Evolutionary conservation across 2,797 vertebrate genomes (phyloP), one percentile per base, ranked within the genome.

Genomic region (Gadopsis bispinosus): DNA sequence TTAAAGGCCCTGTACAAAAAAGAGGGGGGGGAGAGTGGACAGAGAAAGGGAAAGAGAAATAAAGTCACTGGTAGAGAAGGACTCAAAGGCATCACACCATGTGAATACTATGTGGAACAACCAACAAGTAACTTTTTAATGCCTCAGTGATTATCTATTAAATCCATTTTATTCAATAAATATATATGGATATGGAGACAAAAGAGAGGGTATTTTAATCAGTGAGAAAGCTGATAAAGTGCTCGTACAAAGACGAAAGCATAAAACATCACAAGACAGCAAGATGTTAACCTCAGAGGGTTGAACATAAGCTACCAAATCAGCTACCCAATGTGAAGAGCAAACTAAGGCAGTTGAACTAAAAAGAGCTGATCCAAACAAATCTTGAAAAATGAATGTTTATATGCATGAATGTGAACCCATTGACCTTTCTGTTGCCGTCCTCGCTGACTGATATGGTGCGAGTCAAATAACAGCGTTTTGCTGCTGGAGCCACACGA

Each of bases 371-470:
- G 59, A 86, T 79, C 61, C n/a, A 83, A 87, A 89, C 74, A 81
- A 76, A 79, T 55, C 69, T 67, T 43, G 39, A 56, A 82, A 90
- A 79, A 81, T 69, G 77, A 84, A 88, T 83, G 78, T 89, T 88
- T 75, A 83, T 20, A 65, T 63, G 50, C 72, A 69, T 50, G 51
- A 64, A 58, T 5, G 54, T 72, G 71, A 69, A 84, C 82, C 66
- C 5, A 0, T 20, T 64, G 79, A 83, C 69, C 82, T 71, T 29
- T 70, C 61, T 47, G 75, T n/a, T 29, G 70, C 41, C 68, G 12
- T 77, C 73, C 60, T 81, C 62, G 1, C 37, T 58, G 70, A 58
- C 73, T 55, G 71, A 73, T 58, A 69, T 10, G 33, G 22, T 56
- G 39, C 12, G 65, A 80, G 59, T 47, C 63, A 72, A 79, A 76